Percentiles rank a stretch among this genome's conserved stretches.
Conservation (phyloP, 2,113 vertebrate species). For the Onychostoma macrolepis region DNA sequence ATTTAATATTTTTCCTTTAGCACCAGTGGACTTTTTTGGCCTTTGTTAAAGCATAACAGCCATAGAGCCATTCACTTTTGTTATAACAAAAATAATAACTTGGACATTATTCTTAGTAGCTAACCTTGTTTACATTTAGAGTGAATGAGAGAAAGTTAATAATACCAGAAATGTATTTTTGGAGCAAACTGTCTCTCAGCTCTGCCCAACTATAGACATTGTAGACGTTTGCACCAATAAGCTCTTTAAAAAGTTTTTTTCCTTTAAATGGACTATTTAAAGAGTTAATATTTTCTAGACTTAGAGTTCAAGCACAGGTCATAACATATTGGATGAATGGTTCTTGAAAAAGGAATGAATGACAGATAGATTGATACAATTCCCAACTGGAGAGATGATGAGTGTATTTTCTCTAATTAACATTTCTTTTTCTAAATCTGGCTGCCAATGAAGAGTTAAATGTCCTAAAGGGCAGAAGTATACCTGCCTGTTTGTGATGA, state of each 20-base stretch:
- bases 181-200: not conserved
- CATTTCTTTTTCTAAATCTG: too few relatives aligned
- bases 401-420: not conserved
- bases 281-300: conserved; percentile 1
- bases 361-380: not conserved
- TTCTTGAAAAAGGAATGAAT: not conserved
- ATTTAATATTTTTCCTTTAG: too few relatives aligned
- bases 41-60: not conserved
- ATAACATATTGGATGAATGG: not conserved
- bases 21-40: too few relatives aligned
- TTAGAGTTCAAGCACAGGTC: not conserved
- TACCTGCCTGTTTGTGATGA: not conserved
- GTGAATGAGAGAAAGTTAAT: not conserved
- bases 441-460: not conserved
- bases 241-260: not conserved
- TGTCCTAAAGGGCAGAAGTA: not conserved
- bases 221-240: not conserved
- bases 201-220: not conserved
- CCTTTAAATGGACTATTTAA: not conserved
- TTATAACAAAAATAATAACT: not conserved
- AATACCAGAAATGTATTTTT: not conserved
- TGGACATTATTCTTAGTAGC: not conserved
- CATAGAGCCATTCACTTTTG: not conserved
- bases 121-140: not conserved
- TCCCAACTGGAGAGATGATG: not conserved